These are phyloP conservation scores for Microctonus aethiopoides DNA, from an alignment of 2,888 invertebrate species.

Conservation along the genomic window DNA sequence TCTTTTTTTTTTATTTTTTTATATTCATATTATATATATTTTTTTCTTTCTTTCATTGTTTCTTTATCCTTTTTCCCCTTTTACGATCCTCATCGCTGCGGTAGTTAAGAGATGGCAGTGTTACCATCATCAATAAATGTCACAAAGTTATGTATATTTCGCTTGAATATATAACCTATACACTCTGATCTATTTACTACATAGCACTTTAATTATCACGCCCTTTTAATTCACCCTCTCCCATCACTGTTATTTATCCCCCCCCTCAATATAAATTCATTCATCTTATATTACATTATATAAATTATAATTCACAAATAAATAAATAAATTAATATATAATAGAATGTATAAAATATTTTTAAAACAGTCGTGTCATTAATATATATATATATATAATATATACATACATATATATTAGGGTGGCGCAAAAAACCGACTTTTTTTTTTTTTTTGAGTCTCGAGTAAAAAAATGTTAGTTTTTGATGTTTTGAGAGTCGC, in stretches of 20 bases:
- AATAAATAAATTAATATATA: background rate
- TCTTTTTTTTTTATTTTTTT: constrained; percentile 17
- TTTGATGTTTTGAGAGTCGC: too few species aligned
- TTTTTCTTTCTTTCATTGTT: constrained; percentile 39
- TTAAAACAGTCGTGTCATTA: background rate
- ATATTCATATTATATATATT: background rate
- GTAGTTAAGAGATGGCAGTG: constrained; percentile 61
- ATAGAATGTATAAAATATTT: background rate
- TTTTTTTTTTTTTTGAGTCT: too few species aligned
- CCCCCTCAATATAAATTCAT: constrained; percentile 10
- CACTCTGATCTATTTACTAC: constrained; percentile 54
- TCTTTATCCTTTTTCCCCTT: constrained; percentile 41
- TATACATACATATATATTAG: too few species aligned
- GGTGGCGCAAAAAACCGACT: too few species aligned
- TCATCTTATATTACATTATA: constrained; percentile 1
- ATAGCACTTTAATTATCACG: constrained; percentile 64
- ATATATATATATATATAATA: too few species aligned
- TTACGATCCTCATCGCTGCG: constrained; percentile 41
- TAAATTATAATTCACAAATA: background rate
- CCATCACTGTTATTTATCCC: constrained; percentile 12
- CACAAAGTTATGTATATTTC: constrained; percentile 56
- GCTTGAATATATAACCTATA: constrained; percentile 40
- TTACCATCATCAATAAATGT: constrained; percentile 66
- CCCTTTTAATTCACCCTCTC: constrained; percentile 45
- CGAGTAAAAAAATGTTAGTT: too few species aligned